Evolutionary conservation across 1,140 invertebrate genomes (phyloP).

Genomic region (Drosophila pallidifrons): DNA sequence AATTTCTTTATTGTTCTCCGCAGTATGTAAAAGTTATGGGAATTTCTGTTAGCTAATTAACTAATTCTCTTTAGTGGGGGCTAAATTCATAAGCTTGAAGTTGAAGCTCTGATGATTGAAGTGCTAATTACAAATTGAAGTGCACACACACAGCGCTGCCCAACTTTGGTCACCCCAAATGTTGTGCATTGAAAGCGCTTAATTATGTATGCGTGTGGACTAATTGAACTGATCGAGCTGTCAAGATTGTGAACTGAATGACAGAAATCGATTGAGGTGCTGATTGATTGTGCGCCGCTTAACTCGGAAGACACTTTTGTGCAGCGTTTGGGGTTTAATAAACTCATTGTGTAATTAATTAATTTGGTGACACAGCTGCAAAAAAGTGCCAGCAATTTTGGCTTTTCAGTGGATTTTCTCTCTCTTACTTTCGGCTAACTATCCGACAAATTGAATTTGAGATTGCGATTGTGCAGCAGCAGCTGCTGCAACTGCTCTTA

Average conservation of each 20-base stretch:
- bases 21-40: too few relatives aligned
- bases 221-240: constrained; percentile 5
- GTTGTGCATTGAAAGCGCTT: not conserved
- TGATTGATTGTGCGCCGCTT: constrained; percentile 10
- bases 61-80: not conserved
- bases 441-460: constrained; percentile 64
- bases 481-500: constrained; percentile 61
- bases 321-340: constrained; percentile 22
- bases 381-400: constrained; percentile 15
- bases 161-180: not conserved
- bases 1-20: too few relatives aligned
- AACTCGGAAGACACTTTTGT: not conserved
- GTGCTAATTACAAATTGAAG: not conserved
- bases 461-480: constrained; percentile 48
- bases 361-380: constrained; percentile 43
- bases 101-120: constrained; percentile 7
- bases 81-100: not conserved
- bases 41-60: not conserved
- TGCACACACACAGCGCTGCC: not conserved
- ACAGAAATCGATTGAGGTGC: constrained; percentile 1
- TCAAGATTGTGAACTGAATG: not conserved
- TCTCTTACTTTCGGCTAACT: not conserved
- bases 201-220: not conserved
- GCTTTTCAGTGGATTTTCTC: not conserved
- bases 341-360: constrained; percentile 72